phyloP scores from a whole-genome alignment of 1,140 invertebrate genomes.

The Drosophila rufa region DNA sequence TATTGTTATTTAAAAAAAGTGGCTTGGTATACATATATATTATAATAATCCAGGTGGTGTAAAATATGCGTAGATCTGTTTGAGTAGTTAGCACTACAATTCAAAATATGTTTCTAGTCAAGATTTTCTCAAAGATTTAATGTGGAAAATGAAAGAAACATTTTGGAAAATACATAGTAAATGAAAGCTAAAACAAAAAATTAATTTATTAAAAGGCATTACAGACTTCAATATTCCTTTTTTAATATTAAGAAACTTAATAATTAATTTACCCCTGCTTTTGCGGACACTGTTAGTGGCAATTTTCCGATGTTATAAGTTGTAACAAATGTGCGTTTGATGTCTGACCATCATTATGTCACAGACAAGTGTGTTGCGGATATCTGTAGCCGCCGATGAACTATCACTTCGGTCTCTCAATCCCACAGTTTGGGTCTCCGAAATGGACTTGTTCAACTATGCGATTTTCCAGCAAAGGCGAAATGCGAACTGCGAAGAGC shows the following conservation, averaged over 20 bases:
- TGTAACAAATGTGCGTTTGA: slow-evolving; percentile 60
- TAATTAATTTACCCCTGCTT: background rate
- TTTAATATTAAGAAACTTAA: background rate
- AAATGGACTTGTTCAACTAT: slow-evolving; percentile 78
- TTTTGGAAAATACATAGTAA: too few species aligned
- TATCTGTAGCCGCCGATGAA: slow-evolving; percentile 37
- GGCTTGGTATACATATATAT: too few species aligned
- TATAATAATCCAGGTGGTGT: background rate
- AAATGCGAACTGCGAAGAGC: slow-evolving; percentile 30
- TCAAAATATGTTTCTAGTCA: too few species aligned
- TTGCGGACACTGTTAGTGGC: slow-evolving; percentile 24
- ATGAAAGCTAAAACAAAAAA: too few species aligned
- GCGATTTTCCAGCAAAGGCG: slow-evolving; percentile 59
- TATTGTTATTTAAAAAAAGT: background rate
- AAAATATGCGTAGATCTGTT: background rate
- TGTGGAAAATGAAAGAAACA: too few species aligned
- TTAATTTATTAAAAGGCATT: too few species aligned
- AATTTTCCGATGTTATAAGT: slow-evolving; percentile 59
- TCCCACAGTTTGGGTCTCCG: slow-evolving; percentile 45
- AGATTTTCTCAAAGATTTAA: too few species aligned
- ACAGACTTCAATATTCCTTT: too few species aligned
- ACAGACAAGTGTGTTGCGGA: slow-evolving; percentile 4
- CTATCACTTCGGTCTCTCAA: slow-evolving; percentile 61
- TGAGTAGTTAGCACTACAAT: too few species aligned
- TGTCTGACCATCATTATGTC: slow-evolving; percentile 57